Base-by-base conservation (phyloP, 2,113 vertebrate species). In the Alces alces region DNA sequence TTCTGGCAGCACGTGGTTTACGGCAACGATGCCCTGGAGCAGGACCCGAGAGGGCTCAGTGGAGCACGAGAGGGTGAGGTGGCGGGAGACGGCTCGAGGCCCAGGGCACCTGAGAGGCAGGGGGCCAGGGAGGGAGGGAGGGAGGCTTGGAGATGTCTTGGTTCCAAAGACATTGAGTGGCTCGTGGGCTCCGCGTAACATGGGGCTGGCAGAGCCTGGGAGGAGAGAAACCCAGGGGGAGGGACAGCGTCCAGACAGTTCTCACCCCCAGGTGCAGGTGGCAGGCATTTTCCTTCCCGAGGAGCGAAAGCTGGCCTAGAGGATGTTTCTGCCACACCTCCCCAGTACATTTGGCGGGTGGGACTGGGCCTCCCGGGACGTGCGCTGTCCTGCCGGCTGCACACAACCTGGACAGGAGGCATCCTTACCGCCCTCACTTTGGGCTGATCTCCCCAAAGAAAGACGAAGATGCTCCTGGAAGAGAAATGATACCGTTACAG, bases 301-400 rank as follows among this genome's bases (percentile, higher is more conserved):
- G 16, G 4, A 80, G 15, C 30, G 36, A 55, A 54, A 83, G 52
- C 21, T 25, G 52, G 13, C 23, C 12, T 39, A 70, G 66, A 39
- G 66, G 66, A 23, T 70, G 0, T 82, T 54, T 54, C 19, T 52
- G 50, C 19, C 6, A 7, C 2, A 1, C 36, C 19, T 50, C 50
- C 79, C 28, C 33, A 82, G 80, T 36, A 23, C 47, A 33, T 15
- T 55, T 0, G 0, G 33, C 7, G 0, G 12, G 21, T n/a, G 21
- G n/a, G 21, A 21, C 3, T 55, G 50, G 50, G 57, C 1, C 39
- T 61, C 12, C 39, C 1, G 7, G 57, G 84, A 33, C 1, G 3
- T 0, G 15, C 1, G 25, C 15, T 58, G 36, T 30, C 55, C 33
- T 60, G 83, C 27, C 0, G 1, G 17, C 83, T 45, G 83, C 36